phyloP scores from a whole-genome alignment of 2,113 vertebrate species.

The Toxotes jaculatrix region DNA sequence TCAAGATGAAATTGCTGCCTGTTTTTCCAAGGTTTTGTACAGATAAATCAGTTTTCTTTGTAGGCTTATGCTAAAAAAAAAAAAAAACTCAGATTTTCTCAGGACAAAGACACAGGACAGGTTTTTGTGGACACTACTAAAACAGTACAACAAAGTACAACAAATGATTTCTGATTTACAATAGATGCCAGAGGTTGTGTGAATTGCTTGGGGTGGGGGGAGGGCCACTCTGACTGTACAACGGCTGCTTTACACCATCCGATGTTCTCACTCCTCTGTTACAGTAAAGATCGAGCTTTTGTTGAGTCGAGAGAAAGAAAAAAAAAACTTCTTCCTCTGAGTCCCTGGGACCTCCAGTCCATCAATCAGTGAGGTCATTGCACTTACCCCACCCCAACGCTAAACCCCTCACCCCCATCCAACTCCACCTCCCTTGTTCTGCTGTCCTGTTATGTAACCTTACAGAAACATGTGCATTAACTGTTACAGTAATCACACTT shows the following conservation, averaged over 20 bases:
- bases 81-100: too few relatives aligned
- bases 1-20: slow-evolving; percentile 41
- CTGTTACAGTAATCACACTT: neutral
- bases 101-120: neutral
- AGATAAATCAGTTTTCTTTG: slow-evolving; percentile 28
- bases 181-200: neutral
- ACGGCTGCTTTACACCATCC: neutral
- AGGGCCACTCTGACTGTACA: neutral
- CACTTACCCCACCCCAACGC: neutral
- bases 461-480: slow-evolving; percentile 7
- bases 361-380: neutral
- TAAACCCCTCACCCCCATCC: neutral
- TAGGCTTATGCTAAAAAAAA: neutral
- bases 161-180: neutral
- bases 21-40: slow-evolving; percentile 33
- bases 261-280: neutral
- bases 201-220: neutral
- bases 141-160: neutral
- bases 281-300: neutral
- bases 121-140: neutral
- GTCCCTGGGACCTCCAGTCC: neutral
- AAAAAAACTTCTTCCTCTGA: slow-evolving; percentile 6
- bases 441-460: slow-evolving; percentile 18
- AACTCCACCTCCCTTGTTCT: neutral
- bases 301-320: neutral